Conservation (phyloP, 2,113 vertebrate genomes). For the Malurus alboscapulatus region DNA sequence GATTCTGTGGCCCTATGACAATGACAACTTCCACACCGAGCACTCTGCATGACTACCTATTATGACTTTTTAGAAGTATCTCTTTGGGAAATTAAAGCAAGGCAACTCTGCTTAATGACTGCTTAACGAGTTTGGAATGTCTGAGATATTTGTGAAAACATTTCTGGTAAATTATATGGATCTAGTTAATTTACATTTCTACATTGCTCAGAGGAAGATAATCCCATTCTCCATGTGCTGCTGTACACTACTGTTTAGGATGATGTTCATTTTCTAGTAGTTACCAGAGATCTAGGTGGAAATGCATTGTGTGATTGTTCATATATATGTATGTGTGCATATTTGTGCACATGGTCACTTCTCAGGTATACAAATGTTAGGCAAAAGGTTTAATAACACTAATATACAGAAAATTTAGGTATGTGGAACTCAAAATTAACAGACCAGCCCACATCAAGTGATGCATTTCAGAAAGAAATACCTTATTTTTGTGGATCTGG, state of each 20-base stretch:
- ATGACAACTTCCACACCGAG: background rate
- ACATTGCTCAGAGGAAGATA: background rate
- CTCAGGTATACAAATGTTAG: background rate
- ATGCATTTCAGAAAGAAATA: background rate
- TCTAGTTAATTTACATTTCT: background rate
- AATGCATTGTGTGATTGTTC: background rate
- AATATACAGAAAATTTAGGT: background rate
- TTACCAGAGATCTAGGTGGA: background rate
- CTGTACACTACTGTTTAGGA: background rate
- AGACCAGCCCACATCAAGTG: background rate
- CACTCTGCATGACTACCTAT: background rate
- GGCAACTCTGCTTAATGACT: background rate
- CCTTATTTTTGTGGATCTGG: background rate
- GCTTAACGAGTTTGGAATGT: background rate
- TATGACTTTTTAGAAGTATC: background rate
- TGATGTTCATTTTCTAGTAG: background rate
- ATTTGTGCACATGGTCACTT: background rate
- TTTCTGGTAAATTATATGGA: background rate
- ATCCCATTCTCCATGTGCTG: background rate
- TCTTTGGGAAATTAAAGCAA: background rate
- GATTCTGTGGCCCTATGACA: background rate
- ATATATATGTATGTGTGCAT: accelerated
- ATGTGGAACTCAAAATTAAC: background rate
- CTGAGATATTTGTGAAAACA: background rate
- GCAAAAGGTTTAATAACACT: background rate